These are phyloP conservation scores for Chrysolophus pictus DNA, from an alignment of 2,797 vertebrate species.

Conservation along the genomic window DNA sequence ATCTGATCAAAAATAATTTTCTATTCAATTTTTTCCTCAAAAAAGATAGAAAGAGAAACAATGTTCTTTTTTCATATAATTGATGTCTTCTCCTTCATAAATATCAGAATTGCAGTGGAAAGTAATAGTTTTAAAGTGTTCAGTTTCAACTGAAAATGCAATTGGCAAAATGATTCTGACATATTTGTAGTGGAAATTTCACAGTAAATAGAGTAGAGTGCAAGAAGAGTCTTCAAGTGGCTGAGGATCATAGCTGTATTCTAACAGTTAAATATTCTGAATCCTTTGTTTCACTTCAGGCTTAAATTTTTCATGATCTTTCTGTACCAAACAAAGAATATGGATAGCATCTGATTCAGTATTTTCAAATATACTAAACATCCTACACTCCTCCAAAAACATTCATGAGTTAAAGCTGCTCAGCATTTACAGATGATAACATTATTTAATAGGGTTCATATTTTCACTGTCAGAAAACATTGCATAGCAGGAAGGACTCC, in stretches of 20 bases:
- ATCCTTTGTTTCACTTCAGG: not conserved
- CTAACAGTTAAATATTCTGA: not conserved
- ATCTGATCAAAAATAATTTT: not conserved
- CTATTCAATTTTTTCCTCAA: not conserved
- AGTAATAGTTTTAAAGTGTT: not conserved
- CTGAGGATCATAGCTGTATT: not conserved
- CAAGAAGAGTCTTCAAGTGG: not conserved
- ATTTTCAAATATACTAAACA: not conserved
- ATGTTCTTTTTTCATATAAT: accelerated
- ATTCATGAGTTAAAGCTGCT: not conserved
- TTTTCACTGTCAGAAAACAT: not conserved
- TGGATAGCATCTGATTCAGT: accelerated
- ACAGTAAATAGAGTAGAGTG: not conserved
- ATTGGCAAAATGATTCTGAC: not conserved
- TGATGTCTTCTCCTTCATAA: not conserved
- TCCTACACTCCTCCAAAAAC: not conserved
- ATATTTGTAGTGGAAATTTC: not conserved
- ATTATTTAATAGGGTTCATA: not conserved
- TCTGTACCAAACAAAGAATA: not conserved
- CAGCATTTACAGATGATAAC: not conserved
- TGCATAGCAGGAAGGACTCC: not conserved
- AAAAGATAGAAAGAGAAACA: not conserved
- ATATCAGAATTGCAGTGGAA: accelerated
- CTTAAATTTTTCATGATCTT: not conserved
- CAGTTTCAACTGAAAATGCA: not conserved